Conservation (phyloP, 2,113 vertebrate species). For the Varanus komodoensis region DNA sequence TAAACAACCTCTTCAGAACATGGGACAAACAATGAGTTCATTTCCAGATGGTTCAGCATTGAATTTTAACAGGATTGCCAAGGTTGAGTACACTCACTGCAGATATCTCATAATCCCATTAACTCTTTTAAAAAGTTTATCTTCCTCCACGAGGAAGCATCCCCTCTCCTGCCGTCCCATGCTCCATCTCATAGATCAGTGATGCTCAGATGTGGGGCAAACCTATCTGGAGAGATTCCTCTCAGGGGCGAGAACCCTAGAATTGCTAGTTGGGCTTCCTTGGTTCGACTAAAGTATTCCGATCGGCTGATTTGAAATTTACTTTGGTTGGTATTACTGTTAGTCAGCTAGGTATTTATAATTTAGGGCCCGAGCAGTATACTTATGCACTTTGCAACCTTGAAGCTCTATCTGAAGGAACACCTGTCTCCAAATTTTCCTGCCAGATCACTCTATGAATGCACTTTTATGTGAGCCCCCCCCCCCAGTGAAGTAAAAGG, state of each 20-base stretch:
- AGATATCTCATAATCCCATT: background rate
- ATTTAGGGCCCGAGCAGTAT: background rate
- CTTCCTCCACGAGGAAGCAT: background rate
- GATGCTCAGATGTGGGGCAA: background rate
- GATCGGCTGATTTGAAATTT: background rate
- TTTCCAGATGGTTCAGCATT: background rate
- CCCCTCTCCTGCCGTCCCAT: no score
- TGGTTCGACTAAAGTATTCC: background rate
- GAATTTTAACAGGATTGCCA: background rate
- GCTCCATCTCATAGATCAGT: background rate
- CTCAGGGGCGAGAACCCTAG: background rate
- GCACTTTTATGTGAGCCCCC: no score
- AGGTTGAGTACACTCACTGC: background rate
- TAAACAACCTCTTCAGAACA: conserved; percentile 1
- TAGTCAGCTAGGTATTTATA: background rate
- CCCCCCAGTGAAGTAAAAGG: no score
- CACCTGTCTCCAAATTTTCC: no score
- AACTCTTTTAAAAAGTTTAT: background rate
- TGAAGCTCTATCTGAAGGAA: no score
- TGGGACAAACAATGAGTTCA: background rate
- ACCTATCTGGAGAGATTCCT: background rate
- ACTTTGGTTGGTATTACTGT: background rate
- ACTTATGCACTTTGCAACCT: background rate
- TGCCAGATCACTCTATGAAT: no score
- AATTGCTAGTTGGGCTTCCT: background rate